These are phyloP conservation scores for Drosophila orena DNA, from an alignment of 1,140 invertebrate genomes.

Conservation along the genomic window DNA sequence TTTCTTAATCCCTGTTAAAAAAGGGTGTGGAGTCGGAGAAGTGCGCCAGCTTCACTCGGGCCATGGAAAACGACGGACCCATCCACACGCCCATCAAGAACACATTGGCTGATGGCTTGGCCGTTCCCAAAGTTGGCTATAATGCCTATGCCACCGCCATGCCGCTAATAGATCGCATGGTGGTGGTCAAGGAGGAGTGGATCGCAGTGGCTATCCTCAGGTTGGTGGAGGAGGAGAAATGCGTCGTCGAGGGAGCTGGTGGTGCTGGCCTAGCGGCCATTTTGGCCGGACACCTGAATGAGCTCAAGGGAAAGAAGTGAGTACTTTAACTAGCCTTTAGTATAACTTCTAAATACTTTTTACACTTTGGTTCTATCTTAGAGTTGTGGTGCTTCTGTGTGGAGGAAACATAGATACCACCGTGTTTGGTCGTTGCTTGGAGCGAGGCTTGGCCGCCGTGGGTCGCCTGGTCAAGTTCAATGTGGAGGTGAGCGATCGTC, in stretches of 20 bases:
- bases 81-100: constrained; percentile 89
- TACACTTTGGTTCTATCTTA: constrained; percentile 7
- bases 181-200: constrained; percentile 93
- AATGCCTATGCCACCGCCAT: constrained; percentile 94
- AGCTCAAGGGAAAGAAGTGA: constrained; percentile 94
- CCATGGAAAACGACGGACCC: constrained; percentile 90
- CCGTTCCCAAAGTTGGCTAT: constrained; percentile 94
- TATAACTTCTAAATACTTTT: neutral
- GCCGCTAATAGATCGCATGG: constrained; percentile 93
- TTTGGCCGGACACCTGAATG: constrained; percentile 92
- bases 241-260: constrained; percentile 96
- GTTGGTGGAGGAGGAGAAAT: constrained; percentile 95
- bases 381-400: constrained; percentile 92
- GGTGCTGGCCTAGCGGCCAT: constrained; percentile 95
- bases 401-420: constrained; percentile 98
- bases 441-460: constrained; percentile 95
- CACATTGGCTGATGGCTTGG: constrained; percentile 95
- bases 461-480: constrained; percentile 94
- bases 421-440: constrained; percentile 94
- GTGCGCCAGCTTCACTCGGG: constrained; percentile 93
- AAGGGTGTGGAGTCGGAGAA: constrained; percentile 96
- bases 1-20: neutral
- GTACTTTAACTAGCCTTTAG: constrained; percentile 18
- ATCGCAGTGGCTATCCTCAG: constrained; percentile 95
- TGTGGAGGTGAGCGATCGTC: constrained; percentile 94